Conservation (phyloP, 2,888 invertebrate genomes). For the Eristalis pertinax region DNA sequence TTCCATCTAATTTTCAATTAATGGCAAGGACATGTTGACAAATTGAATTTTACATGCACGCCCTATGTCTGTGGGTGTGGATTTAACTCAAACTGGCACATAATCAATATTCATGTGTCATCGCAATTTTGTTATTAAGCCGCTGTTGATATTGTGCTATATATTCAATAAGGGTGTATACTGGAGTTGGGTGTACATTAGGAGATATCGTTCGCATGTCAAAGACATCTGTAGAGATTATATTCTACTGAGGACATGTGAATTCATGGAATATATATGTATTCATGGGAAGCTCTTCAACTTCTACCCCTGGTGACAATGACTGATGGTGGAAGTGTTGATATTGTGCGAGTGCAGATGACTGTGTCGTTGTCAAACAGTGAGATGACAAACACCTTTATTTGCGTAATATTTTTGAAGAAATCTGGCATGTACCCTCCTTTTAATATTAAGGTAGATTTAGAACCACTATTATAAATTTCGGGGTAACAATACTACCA, state of each 20-base stretch:
- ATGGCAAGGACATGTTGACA: constrained; percentile 46
- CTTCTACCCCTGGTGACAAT: not conserved
- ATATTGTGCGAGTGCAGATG: constrained; percentile 3
- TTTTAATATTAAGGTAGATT: not conserved
- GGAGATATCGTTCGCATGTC: constrained; percentile 23
- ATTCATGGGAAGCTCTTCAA: constrained; percentile 3
- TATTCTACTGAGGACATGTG: constrained; percentile 29
- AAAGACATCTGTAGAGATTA: constrained; percentile 44
- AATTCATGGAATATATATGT: constrained; percentile 37
- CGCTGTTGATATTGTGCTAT: constrained; percentile 17
- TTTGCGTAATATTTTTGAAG: not conserved
- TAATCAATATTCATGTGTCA: constrained; percentile 45
- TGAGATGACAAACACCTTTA: constrained; percentile 5
- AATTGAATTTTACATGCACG: constrained; percentile 50
- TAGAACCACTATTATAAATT: not conserved
- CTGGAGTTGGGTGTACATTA: not conserved
- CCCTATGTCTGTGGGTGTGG: not conserved
- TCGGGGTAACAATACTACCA: too few relatives aligned
- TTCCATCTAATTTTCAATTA: constrained; percentile 48
- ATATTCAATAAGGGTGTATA: not conserved
- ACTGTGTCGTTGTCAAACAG: constrained; percentile 4
- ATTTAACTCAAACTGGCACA: constrained; percentile 31
- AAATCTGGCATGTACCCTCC: not conserved
- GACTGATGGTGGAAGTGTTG: constrained; percentile 1
- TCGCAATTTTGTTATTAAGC: constrained; percentile 28